Conservation (phyloP, 2,888 invertebrate genomes). For the Plagiodera versicolora region DNA sequence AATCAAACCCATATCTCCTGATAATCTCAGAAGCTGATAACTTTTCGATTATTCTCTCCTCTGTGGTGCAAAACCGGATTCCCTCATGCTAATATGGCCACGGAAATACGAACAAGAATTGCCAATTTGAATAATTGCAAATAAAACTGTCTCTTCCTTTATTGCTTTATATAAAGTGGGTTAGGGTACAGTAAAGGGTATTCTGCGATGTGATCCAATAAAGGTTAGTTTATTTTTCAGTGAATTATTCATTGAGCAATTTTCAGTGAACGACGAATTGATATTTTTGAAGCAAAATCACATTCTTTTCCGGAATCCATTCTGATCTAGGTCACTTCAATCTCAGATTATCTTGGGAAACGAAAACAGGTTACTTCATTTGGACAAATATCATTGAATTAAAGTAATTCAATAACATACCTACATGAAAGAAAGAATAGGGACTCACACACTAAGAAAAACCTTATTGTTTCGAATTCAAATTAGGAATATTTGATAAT, state of each 20-base stretch:
- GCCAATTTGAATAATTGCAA: slow-evolving; percentile 25
- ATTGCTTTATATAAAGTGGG: slow-evolving; percentile 7
- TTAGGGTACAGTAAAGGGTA: not conserved
- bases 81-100: slow-evolving; percentile 29
- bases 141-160: slow-evolving; percentile 14
- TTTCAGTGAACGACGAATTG: not conserved
- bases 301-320: not conserved
- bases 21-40: slow-evolving; percentile 36
- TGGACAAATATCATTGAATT: no score
- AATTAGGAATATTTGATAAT: no score
- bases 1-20: slow-evolving; percentile 36
- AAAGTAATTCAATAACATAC: no score
- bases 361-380: no score
- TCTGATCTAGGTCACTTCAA: no score
- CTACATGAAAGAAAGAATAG: no score
- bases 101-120: slow-evolving; percentile 28
- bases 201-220: not conserved
- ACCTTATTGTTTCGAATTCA: no score
- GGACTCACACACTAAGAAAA: no score
- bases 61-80: slow-evolving; percentile 31
- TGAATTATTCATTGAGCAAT: not conserved
- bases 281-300: not conserved
- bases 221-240: not conserved
- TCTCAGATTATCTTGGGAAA: no score
- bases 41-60: slow-evolving; percentile 35